A percentile compares a stretch with the other conserved stretches of the same genome.
These are phyloP conservation scores for Catagonus wagneri DNA, from an alignment of 2,113 vertebrate genomes.

Conservation along the genomic window DNA sequence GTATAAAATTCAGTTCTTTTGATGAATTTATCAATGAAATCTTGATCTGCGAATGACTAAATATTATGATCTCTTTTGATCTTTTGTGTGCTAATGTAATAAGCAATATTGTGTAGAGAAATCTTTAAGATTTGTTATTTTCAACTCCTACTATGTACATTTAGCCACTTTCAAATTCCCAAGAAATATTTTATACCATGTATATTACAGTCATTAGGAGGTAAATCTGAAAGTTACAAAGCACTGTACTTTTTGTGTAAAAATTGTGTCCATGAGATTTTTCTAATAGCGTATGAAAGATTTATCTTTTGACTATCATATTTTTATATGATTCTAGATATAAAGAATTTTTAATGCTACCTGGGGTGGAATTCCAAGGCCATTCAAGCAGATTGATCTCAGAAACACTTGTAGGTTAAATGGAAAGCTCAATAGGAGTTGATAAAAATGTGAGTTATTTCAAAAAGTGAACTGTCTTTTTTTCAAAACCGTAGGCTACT, in stretches of 20 bases:
- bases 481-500: not conserved
- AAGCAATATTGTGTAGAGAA: not conserved
- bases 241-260: not conserved
- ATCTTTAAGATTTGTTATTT: not conserved
- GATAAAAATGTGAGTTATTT: not conserved
- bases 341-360: not conserved
- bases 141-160: not conserved
- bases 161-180: not conserved
- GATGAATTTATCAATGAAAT: not conserved
- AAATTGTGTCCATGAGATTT: not conserved
- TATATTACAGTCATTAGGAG: not conserved
- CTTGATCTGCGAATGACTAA: not conserved
- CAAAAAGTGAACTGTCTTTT: not conserved
- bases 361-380: not conserved
- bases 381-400: not conserved
- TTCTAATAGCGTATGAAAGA: not conserved
- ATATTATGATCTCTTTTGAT: not conserved
- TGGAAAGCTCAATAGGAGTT: not conserved
- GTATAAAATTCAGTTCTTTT: not conserved
- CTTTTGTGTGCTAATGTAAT: not conserved
- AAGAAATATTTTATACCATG: not conserved
- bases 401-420: not conserved
- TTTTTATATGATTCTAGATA: not conserved
- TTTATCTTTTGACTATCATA: not conserved
- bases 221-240: not conserved